Percentiles rank a stretch among this genome's conserved stretches.
Evolutionary conservation across 1,140 invertebrate genomes (phyloP).

Genomic region (Halictus rubicundus): DNA sequence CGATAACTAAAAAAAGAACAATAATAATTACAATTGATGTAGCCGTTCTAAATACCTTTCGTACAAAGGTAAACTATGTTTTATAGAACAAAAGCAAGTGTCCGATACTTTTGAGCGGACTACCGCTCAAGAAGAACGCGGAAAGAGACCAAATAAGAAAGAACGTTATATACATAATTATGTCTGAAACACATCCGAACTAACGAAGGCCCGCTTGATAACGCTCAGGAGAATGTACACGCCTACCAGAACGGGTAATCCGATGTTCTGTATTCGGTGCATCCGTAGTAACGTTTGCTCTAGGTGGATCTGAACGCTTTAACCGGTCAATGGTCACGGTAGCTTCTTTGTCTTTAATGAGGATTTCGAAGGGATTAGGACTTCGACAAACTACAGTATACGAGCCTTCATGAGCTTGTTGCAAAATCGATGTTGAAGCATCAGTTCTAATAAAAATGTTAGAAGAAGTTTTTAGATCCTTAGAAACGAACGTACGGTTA

Average conservation of each 20-base stretch:
- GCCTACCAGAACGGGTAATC: not conserved
- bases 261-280: not conserved
- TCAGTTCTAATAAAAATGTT: slow-evolving; percentile 3
- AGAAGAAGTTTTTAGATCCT: not conserved
- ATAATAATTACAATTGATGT: no score
- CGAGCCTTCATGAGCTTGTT: slow-evolving; percentile 6
- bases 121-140: no score
- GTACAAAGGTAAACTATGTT: no score
- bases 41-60: no score
- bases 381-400: not conserved
- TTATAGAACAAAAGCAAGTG: no score
- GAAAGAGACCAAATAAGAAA: no score
- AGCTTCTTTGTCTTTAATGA: not conserved
- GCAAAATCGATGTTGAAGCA: not conserved
- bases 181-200: no score
- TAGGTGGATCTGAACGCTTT: not conserved
- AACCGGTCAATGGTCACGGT: not conserved
- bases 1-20: no score
- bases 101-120: no score
- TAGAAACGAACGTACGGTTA: not conserved
- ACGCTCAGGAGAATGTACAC: not conserved
- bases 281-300: not conserved
- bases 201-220: not conserved
- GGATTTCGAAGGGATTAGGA: not conserved
- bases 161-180: no score